Base-by-base conservation (phyloP, 2,888 invertebrate genomes). In the Eilema caniola region DNA sequence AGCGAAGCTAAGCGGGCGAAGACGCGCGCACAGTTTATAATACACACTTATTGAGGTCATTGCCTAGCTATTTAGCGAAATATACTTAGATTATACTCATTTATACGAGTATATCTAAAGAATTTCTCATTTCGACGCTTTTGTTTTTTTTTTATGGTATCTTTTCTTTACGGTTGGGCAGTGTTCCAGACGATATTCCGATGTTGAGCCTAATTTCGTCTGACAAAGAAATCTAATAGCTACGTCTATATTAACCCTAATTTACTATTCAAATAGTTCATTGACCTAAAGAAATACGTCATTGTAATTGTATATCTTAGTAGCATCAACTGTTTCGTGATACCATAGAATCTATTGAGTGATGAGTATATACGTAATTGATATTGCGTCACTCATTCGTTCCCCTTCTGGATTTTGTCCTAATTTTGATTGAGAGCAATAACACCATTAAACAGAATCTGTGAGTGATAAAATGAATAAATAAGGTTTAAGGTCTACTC, bases 161-260 rank as follows among this genome's bases (percentile, higher is more conserved):
- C 23, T 62, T 62, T 62, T 25, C 62, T 37, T 25, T 24, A 20
- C 4, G 11, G 8, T 25, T 41, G 41, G 62, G 62, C 62, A 41
- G 41, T 25, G 41, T 62, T 41, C 62, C 37, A 62, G 33, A 62
- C 16, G 62, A 10, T 37, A 37, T 62, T 62, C 24, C 37, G 24
- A 37, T 37, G 37, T 24, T 62, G 16, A 37, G 37, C 37, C 37
- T 14, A 62, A 24, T n/a, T 23, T 24, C 11, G 16, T 37, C 62
- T 37, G 37, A 62, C 62, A 37, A 23, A 62, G 10, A 16, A 62
- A 8, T 14, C 24, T 53, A 62, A 16, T 37, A 62, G 24, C 24
- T 2, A 23, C 23, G 33, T 33, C 33, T 37, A 23, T 23, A 62
- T 37, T 59, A 59, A 24, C 16, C 62, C 62, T 41, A 62, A 41